phyloP scores from a whole-genome alignment of 37 sponge, comb jelly and placozoan genomes.

The Bolinopsis microptera region DNA sequence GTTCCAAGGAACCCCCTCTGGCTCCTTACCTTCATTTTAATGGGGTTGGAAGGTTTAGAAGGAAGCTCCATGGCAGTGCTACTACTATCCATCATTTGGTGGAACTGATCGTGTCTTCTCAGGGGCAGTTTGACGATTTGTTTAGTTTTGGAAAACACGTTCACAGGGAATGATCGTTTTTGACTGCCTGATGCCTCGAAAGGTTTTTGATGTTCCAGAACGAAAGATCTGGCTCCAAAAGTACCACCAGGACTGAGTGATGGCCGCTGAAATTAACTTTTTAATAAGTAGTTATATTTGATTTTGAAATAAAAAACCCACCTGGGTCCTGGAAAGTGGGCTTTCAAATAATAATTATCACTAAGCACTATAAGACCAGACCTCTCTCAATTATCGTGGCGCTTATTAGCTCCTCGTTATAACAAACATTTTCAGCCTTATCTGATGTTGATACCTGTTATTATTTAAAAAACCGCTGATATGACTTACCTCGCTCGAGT shows the following conservation, averaged over 20 bases:
- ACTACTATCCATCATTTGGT: neutral
- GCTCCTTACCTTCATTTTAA: neutral
- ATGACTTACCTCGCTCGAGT: too few species aligned
- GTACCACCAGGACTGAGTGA: neutral
- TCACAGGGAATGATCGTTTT: neutral
- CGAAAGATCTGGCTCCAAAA: conserved; percentile 21
- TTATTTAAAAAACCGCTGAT: too few species aligned
- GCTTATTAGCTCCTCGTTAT: too few species aligned
- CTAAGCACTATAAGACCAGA: too few species aligned
- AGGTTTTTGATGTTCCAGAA: neutral
- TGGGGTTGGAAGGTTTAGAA: neutral
- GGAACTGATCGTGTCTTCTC: neutral
- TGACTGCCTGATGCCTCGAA: neutral
- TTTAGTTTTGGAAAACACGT: conserved; percentile 16
- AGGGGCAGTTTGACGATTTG: neutral
- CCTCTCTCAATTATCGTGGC: too few species aligned
- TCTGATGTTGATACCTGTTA: too few species aligned
- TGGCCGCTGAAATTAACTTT: neutral
- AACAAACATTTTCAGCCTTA: too few species aligned
- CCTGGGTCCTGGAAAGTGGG: too few species aligned
- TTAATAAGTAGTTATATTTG: too few species aligned
- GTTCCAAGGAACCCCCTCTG: too few species aligned
- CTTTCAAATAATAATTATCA: too few species aligned
- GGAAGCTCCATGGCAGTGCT: neutral
- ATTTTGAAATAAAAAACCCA: too few species aligned